A percentile compares a stretch with the other conserved stretches of the same genome.
phyloP scores from a whole-genome alignment of 2,113 vertebrate species.

The Loxodonta africana region DNA sequence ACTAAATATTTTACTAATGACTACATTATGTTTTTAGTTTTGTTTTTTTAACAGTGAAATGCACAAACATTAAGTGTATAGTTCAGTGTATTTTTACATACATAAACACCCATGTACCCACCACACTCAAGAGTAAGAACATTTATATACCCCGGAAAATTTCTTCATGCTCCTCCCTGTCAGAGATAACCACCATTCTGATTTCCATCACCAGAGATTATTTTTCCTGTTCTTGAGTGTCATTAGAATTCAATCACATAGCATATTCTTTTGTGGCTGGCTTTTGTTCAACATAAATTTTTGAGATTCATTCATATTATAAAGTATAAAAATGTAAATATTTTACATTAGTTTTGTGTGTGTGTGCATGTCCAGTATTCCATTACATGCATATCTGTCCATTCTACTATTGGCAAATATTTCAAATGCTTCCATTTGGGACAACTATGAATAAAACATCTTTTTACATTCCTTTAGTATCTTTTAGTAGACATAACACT shows the following conservation, averaged over 20 bases:
- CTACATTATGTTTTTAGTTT: neutral
- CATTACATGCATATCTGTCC: no score
- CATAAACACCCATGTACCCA: no score
- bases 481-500: neutral
- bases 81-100: neutral
- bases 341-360: no score
- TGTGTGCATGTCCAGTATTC: no score
- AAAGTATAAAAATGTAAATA: no score
- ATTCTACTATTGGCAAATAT: no score
- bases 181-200: neutral
- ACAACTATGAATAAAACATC: no score
- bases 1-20: no score
- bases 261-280: neutral
- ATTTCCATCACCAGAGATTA: neutral
- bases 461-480: neutral
- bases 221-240: neutral
- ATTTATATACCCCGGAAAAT: neutral
- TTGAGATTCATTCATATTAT: neutral
- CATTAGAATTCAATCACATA: neutral
- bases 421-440: no score
- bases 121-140: neutral
- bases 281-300: neutral
- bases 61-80: neutral
- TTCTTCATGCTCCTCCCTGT: neutral
- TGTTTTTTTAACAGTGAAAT: neutral